Evolutionary conservation across 2,113 vertebrate species (phyloP).

Genomic region (Forbesichthys agassizii): DNA sequence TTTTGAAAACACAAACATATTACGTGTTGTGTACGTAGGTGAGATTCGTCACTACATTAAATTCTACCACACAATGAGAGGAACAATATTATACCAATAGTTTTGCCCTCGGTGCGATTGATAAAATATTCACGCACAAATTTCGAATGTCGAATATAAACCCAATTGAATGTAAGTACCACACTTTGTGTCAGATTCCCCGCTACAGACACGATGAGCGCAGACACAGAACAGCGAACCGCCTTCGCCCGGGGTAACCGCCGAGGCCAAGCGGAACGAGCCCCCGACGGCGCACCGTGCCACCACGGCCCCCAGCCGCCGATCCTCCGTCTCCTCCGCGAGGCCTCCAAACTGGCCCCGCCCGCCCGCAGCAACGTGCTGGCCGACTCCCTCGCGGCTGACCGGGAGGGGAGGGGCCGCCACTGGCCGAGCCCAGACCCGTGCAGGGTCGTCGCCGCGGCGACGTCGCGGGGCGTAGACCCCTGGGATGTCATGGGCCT

Average conservation of each 20-base stretch:
- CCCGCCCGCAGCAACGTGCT: conserved; percentile 18
- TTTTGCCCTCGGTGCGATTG: too few relatives aligned
- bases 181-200: conserved; percentile 12
- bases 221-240: conserved; percentile 29
- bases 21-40: too few relatives aligned
- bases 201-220: conserved; percentile 70
- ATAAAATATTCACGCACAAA: too few relatives aligned
- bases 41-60: too few relatives aligned
- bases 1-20: too few relatives aligned
- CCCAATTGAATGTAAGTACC: too few relatives aligned
- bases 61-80: too few relatives aligned
- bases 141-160: too few relatives aligned
- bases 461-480: conserved; percentile 13
- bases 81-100: too few relatives aligned
- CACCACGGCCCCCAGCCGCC: conserved; percentile 50
- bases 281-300: conserved; percentile 25
- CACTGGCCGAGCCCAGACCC: background rate
- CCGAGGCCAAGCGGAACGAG: conserved; percentile 29
- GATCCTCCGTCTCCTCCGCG: conserved; percentile 76
- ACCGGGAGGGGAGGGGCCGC: conserved; percentile 6
- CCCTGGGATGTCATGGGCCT: conserved; percentile 75
- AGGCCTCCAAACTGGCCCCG: conserved; percentile 71
- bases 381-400: conserved; percentile 1
- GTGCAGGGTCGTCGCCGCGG: conserved; percentile 3
- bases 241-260: conserved; percentile 15